Percentiles rank a stretch among this genome's conserved stretches.
phyloP scores from a whole-genome alignment of 37 sponge, comb jelly and placozoan species.

The Bolinopsis microptera region DNA sequence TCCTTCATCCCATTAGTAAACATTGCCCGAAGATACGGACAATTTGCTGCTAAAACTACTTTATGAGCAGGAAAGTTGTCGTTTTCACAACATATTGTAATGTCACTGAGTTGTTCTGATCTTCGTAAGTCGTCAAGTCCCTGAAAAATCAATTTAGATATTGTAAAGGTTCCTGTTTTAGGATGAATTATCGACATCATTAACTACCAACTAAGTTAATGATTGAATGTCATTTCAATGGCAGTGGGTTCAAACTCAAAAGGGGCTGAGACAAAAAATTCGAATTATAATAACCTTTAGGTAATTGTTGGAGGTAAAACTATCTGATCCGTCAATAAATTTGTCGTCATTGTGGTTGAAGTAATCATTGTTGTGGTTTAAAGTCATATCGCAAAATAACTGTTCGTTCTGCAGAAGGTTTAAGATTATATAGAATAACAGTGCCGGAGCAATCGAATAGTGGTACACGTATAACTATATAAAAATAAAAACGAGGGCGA shows the following conservation, averaged over 20 bases:
- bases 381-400: background rate
- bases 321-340: background rate
- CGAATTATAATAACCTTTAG: too few relatives aligned
- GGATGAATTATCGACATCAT: too few relatives aligned
- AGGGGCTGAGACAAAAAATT: too few relatives aligned
- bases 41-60: constrained; percentile 79
- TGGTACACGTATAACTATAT: too few relatives aligned
- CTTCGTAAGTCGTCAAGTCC: constrained; percentile 74
- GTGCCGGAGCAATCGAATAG: too few relatives aligned
- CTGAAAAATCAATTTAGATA: too few relatives aligned
- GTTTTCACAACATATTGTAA: constrained; percentile 74
- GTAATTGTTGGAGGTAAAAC: background rate
- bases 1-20: constrained; percentile 89
- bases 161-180: constrained; percentile 41
- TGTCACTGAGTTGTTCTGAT: constrained; percentile 77
- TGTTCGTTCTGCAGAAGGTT: too few relatives aligned
- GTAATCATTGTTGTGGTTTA: constrained; percentile 23
- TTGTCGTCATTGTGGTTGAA: background rate
- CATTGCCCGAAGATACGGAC: constrained; percentile 91
- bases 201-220: too few relatives aligned
- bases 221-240: too few relatives aligned
- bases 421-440: too few relatives aligned
- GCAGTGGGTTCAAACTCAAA: too few relatives aligned
- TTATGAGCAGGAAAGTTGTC: constrained; percentile 75
- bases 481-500: too few relatives aligned